phyloP scores from a whole-genome alignment of 2,113 vertebrate species.

The Theristicus caerulescens region DNA sequence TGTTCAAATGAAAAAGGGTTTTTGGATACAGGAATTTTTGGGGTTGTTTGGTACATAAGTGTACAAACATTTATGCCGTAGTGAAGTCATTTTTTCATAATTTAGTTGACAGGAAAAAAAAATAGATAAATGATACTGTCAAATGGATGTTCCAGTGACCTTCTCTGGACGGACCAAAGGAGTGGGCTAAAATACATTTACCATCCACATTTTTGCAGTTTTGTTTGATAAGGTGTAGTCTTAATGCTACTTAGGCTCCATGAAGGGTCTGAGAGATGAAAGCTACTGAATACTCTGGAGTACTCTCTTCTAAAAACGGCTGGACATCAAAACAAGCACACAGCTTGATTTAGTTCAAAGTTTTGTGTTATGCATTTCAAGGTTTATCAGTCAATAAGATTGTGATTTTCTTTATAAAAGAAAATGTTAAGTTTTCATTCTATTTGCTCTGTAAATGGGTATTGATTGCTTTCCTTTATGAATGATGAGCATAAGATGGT shows the following conservation, averaged over 20 bases:
- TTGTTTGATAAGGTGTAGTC: conserved; percentile 61
- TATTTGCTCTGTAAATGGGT: conserved; percentile 83
- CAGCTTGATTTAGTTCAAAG: conserved; percentile 67
- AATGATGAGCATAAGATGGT: conserved; percentile 56
- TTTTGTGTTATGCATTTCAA: conserved; percentile 66
- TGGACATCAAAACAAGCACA: conserved; percentile 63
- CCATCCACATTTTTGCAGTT: conserved; percentile 40
- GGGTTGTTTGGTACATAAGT: neutral
- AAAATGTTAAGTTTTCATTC: conserved; percentile 69
- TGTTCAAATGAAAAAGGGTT: neutral
- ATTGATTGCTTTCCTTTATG: conserved; percentile 82
- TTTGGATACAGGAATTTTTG: neutral
- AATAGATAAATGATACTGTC: conserved; percentile 7
- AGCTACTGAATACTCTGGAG: conserved; percentile 63
- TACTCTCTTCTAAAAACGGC: conserved; percentile 52
- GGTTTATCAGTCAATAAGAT: conserved; percentile 75
- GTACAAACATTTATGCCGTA: neutral
- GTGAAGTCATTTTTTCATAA: neutral
- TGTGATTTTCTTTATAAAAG: conserved; percentile 73
- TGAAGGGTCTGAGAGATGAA: conserved; percentile 79
- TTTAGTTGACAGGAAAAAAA: neutral
- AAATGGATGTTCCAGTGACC: conserved; percentile 12
- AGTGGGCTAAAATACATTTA: conserved; percentile 11
- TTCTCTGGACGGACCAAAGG: neutral
- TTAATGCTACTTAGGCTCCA: conserved; percentile 72